phyloP scores from a whole-genome alignment of 53 echinoderm and acorn worm genomes.

The Luidia sarsii region DNA sequence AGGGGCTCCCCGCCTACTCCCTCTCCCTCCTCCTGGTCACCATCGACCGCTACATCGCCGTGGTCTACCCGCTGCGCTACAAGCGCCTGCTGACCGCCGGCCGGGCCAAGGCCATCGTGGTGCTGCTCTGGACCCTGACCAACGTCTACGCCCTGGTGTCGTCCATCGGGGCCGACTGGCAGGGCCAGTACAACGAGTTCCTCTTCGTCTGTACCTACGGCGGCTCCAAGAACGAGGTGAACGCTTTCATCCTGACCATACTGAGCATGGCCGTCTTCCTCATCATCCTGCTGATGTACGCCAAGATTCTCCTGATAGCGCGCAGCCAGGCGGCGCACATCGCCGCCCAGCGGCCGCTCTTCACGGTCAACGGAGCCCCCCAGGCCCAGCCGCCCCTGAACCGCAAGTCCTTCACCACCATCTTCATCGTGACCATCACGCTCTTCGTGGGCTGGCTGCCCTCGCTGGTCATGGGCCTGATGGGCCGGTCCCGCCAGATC shows the following conservation, averaged over 20 bases:
- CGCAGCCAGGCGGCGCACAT: conserved; percentile 13
- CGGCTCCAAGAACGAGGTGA: not conserved
- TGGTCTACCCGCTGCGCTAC: conserved; percentile 22
- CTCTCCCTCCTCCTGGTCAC: conserved; percentile 29
- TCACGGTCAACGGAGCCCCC: conserved; percentile 19
- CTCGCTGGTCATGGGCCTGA: conserved; percentile 24
- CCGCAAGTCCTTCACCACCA: conserved; percentile 45
- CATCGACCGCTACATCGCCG: conserved; percentile 30
- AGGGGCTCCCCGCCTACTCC: conserved; percentile 12
- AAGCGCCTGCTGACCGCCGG: not conserved
- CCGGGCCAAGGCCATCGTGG: conserved; percentile 1
- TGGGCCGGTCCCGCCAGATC: not conserved
- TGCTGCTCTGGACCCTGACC: conserved; percentile 3
- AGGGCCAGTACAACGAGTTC: not conserved
- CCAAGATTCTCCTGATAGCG: conserved; percentile 15
- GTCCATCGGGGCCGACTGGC: not conserved
- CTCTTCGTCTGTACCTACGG: conserved; percentile 22
- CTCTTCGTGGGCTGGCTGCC: conserved; percentile 38
- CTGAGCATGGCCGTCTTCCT: not conserved
- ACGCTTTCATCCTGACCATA: conserved; percentile 10
- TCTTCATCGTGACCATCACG: conserved; percentile 38
- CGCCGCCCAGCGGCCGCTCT: conserved; percentile 9
- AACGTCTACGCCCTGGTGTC: conserved; percentile 26
- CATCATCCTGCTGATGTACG: conserved; percentile 33
- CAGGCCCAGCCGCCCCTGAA: not conserved